Percentiles rank a stretch among this genome's conserved stretches.
Evolutionary conservation across 2,113 vertebrate genomes (phyloP).

Genomic region (Microcebus jonahi): DNA sequence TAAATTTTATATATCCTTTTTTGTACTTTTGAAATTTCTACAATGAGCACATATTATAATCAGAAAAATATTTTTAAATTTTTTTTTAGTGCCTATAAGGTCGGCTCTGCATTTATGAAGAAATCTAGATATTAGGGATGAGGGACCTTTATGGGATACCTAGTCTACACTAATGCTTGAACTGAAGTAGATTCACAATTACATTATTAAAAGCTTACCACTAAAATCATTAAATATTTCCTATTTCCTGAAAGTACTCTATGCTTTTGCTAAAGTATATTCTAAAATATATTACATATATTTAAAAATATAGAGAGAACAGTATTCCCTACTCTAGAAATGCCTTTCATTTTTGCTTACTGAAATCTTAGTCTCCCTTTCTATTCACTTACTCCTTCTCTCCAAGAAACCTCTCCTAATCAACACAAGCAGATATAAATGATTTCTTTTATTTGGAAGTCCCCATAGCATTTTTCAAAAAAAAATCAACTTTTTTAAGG

Average conservation of each 20-base stretch:
- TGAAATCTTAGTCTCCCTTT: constrained; percentile 19
- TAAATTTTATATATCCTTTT: constrained; percentile 28
- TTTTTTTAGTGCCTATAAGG: neutral
- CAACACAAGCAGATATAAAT: neutral
- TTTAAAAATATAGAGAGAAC: too few species aligned
- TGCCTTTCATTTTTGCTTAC: neutral
- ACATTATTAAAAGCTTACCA: neutral
- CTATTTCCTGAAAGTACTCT: constrained; percentile 27
- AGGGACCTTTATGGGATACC: neutral
- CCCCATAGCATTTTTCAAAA: constrained; percentile 10
- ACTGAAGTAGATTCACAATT: neutral
- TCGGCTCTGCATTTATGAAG: neutral
- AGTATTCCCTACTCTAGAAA: neutral
- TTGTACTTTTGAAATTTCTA: constrained; percentile 39
- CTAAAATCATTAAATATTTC: neutral
- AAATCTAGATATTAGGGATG: neutral
- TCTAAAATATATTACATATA: too few species aligned
- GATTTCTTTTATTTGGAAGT: neutral
- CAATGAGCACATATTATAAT: neutral
- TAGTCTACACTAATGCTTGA: neutral
- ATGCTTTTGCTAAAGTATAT: neutral
- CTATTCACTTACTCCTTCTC: neutral
- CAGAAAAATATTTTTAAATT: neutral
- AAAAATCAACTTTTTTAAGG: neutral
- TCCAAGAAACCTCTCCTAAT: neutral